Evolutionary conservation across 2,888 invertebrate species (phyloP).

Genomic region (Calephelis perditalis): DNA sequence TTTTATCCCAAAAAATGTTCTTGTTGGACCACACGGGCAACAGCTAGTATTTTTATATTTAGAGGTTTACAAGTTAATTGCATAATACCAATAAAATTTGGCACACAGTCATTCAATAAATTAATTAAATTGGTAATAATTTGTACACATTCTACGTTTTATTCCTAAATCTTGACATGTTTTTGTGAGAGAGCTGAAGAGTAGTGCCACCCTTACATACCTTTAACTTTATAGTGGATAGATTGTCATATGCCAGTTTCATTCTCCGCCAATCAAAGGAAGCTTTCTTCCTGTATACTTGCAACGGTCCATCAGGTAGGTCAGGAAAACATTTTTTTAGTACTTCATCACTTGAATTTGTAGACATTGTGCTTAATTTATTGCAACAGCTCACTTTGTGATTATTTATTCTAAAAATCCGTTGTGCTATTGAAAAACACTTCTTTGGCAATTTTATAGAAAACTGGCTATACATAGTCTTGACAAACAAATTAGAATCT

Average conservation of each 20-base stretch:
- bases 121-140: too few species aligned
- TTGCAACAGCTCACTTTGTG: background rate
- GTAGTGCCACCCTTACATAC: conserved; percentile 38
- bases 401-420: background rate
- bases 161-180: too few species aligned
- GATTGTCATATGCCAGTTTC: conserved; percentile 58
- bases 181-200: too few species aligned
- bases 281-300: conserved; percentile 79
- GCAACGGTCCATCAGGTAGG: conserved; percentile 81
- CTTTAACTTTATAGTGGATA: conserved; percentile 54
- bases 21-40: too few species aligned
- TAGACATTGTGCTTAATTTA: background rate
- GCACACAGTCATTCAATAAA: too few species aligned
- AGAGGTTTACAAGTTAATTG: too few species aligned
- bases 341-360: conserved; percentile 43
- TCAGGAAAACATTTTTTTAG: conserved; percentile 71
- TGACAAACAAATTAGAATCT: background rate
- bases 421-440: background rate
- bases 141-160: too few species aligned
- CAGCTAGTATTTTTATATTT: too few species aligned
- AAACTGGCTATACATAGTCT: background rate
- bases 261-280: conserved; percentile 83
- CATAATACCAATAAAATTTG: too few species aligned
- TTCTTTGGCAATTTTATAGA: too few species aligned
- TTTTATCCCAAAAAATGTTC: too few species aligned